A percentile compares a stretch with the other conserved stretches of the same genome.
Evolutionary conservation across 2,797 vertebrate genomes (phyloP).

Genomic region (Coccyzus lansbergi): DNA sequence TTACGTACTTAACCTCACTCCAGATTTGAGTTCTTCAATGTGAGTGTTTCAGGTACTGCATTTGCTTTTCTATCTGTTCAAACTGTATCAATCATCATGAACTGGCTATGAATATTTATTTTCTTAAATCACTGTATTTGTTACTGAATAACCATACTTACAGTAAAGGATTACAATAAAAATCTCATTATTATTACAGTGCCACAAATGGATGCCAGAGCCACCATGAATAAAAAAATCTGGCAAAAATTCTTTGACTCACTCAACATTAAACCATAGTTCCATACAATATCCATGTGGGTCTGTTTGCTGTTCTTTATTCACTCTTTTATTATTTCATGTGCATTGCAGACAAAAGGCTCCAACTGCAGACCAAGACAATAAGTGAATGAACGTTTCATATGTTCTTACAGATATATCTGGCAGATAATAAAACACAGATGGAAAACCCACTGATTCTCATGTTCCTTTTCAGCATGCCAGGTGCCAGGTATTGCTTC

Average conservation of each 20-base stretch:
- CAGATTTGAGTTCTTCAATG: background rate
- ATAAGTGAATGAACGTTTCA: constrained; percentile 30
- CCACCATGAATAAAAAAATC: constrained; percentile 34
- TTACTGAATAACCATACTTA: constrained; percentile 21
- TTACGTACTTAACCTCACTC: background rate
- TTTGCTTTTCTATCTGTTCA: constrained; percentile 51
- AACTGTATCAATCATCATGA: constrained; percentile 22
- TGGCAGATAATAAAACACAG: constrained; percentile 15
- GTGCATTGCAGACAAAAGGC: constrained; percentile 39
- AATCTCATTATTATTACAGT: background rate
- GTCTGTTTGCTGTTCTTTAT: constrained; percentile 34
- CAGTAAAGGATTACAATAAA: constrained; percentile 16
- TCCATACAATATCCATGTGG: background rate
- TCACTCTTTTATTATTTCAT: constrained; percentile 31
- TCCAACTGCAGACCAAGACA: constrained; percentile 23
- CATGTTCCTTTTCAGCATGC: background rate
- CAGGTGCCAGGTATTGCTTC: constrained; percentile 24
- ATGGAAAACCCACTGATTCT: constrained; percentile 19
- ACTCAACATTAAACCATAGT: constrained; percentile 20
- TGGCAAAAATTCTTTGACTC: constrained; percentile 18
- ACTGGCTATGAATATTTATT: constrained; percentile 50
- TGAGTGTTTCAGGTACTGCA: background rate
- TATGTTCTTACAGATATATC: constrained; percentile 35
- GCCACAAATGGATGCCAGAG: constrained; percentile 16
- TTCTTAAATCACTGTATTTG: constrained; percentile 30